These are phyloP conservation scores for Bombylius major DNA, from an alignment of 2,888 invertebrate genomes.

Conservation along the genomic window DNA sequence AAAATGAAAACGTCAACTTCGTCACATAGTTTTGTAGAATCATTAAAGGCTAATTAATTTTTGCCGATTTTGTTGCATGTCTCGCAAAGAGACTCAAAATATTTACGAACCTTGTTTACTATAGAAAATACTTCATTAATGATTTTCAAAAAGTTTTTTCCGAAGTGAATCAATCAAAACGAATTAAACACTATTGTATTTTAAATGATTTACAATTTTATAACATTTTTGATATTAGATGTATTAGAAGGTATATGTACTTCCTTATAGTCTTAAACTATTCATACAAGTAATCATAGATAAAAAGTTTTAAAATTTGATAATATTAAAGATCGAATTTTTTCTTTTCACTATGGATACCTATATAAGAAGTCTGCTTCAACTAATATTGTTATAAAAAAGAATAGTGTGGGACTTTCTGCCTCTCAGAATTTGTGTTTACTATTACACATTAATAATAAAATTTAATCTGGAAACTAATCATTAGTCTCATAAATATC, in stretches of 20 bases:
- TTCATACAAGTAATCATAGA: neutral
- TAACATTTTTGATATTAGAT: neutral
- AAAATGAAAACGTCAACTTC: constrained; percentile 6
- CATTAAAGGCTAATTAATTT: neutral
- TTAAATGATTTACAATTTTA: neutral
- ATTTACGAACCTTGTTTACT: neutral
- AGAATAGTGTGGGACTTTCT: neutral
- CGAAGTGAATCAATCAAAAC: neutral
- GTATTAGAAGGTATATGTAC: no score
- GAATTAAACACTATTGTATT: neutral
- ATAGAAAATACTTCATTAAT: neutral
- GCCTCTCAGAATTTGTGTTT: constrained; percentile 1
- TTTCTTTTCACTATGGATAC: neutral
- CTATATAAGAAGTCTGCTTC: neutral
- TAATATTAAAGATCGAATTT: neutral
- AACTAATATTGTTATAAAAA: neutral
- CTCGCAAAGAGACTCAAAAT: neutral
- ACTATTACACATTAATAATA: neutral
- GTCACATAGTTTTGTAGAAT: neutral
- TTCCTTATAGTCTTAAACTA: neutral
- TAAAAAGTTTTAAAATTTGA: neutral
- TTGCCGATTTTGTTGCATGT: neutral
- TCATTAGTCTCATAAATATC: neutral
- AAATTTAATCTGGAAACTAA: neutral
- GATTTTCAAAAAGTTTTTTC: neutral